These are phyloP conservation scores for Nephrocerus scutellatus DNA, from an alignment of 2,888 invertebrate genomes.

Conservation along the genomic window DNA sequence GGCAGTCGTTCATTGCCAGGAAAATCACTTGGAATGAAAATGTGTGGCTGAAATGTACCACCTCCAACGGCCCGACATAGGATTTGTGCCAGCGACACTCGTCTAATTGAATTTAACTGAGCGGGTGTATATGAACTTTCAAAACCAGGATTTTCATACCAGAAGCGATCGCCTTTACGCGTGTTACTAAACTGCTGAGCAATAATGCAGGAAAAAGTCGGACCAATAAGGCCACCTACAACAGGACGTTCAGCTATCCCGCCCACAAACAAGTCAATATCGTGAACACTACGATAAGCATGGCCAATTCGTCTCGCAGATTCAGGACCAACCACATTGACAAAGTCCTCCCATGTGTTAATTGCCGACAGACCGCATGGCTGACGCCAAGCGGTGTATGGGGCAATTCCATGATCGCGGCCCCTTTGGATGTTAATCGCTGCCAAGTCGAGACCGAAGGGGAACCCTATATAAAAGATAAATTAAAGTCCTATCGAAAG, in stretches of 20 bases:
- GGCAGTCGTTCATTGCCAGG: constrained; percentile 38
- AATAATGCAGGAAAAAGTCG: constrained; percentile 81
- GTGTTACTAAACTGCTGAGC: constrained; percentile 77
- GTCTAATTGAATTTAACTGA: constrained; percentile 67
- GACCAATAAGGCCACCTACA: constrained; percentile 67
- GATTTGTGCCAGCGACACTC: constrained; percentile 66
- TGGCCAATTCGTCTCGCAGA: constrained; percentile 57
- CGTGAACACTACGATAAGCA: constrained; percentile 64
- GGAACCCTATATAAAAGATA: constrained; percentile 46
- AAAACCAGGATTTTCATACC: constrained; percentile 74
- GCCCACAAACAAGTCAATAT: constrained; percentile 78
- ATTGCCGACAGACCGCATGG: constrained; percentile 69
- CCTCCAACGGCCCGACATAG: constrained; percentile 43
- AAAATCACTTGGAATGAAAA: constrained; percentile 42
- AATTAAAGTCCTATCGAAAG: background rate
- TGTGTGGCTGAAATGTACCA: constrained; percentile 46
- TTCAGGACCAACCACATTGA: constrained; percentile 58
- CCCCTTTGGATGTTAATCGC: constrained; percentile 83
- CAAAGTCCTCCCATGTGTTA: constrained; percentile 62
- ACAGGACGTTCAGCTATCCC: constrained; percentile 77
- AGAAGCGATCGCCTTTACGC: constrained; percentile 71
- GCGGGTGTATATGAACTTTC: constrained; percentile 69
- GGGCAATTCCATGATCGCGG: constrained; percentile 77
- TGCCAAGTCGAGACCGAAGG: constrained; percentile 78
- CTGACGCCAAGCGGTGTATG: constrained; percentile 72